Base-by-base conservation (phyloP, 2,797 vertebrate genomes). In the Austrolebias charrua region DNA sequence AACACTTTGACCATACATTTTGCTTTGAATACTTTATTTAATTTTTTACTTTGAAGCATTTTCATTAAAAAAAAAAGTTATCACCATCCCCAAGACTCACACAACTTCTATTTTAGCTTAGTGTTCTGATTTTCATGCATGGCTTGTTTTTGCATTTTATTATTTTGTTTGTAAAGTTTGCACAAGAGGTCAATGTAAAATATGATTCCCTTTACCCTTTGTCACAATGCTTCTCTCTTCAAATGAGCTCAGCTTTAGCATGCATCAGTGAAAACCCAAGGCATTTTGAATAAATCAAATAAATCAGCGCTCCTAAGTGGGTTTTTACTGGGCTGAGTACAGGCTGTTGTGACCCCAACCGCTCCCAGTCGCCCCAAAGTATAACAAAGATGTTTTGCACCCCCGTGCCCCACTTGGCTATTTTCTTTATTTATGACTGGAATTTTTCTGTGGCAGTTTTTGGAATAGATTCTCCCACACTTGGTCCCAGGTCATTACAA, bases 211-310 rank as follows among this genome's bases (percentile, higher is more conserved):
- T 66, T 56, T 74, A 44, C 42, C 58, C 57, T 79, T 71, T 80
- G 71, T 78, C 72, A 60, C 70, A 51, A 6, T 74, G 54, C 66
- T 53, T 79, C 63, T 78, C 52, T 60, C 58, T 73, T 68, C 71
- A 73, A 81, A 80, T 79, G 76, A 71, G 62, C 60, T 55, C 58
- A 53, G 73, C 66, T 75, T 83, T 52, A 76, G 59, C 73, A 73
- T 75, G 66, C 79, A 74, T 76, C 75, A 62, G 64, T 71, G 59
- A 49, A 77, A 84, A 83, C 70, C 67, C 52, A 66, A 72, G 75
- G 67, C 79, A 77, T 85, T 24, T 70, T 83, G 76, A 90, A 88
- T 85, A 87, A 85, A 86, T 88, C 61, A 66, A 76, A 84, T 76
- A 82, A 83, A 84, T 85, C 75, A 75, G 73, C 80, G 69, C 70